These are phyloP conservation scores for Anastatus disparis DNA, from an alignment of 1,140 invertebrate species.

Conservation along the genomic window DNA sequence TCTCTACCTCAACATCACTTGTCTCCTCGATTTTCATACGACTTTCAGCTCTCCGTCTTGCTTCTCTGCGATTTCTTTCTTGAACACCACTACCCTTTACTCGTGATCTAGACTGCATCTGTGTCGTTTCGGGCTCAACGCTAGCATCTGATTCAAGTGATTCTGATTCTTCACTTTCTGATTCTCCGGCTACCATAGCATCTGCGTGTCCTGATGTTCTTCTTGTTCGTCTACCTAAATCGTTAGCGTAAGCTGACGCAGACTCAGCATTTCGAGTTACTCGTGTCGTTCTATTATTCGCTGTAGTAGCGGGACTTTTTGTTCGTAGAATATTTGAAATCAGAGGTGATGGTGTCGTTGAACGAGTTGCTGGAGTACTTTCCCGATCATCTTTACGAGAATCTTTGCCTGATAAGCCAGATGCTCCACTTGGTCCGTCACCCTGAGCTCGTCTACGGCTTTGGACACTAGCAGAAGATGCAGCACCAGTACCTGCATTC, in stretches of 20 bases:
- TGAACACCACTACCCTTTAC: slow-evolving; percentile 48
- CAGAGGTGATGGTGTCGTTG: slow-evolving; percentile 71
- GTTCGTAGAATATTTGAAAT: slow-evolving; percentile 72
- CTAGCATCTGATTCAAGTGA: slow-evolving; percentile 60
- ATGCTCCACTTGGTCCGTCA: slow-evolving; percentile 53
- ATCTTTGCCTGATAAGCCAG: slow-evolving; percentile 38
- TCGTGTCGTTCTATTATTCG: slow-evolving; percentile 58
- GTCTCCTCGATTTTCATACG: slow-evolving; percentile 63
- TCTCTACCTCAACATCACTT: slow-evolving; percentile 61
- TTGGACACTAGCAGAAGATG: slow-evolving; percentile 42
- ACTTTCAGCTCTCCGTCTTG: slow-evolving; percentile 59
- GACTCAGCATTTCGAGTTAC: slow-evolving; percentile 53
- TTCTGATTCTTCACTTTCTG: slow-evolving; percentile 66
- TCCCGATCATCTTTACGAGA: slow-evolving; percentile 44
- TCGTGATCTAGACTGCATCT: slow-evolving; percentile 49
- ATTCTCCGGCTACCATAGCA: slow-evolving; percentile 49
- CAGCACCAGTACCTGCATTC: slow-evolving; percentile 34
- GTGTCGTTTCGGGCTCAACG: slow-evolving; percentile 53
- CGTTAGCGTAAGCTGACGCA: slow-evolving; percentile 36
- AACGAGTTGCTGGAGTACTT: slow-evolving; percentile 65
- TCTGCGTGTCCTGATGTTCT: slow-evolving; percentile 65
- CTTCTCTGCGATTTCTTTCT: slow-evolving; percentile 59
- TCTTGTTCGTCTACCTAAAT: slow-evolving; percentile 53
- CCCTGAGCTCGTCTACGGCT: slow-evolving; percentile 61
- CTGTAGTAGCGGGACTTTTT: slow-evolving; percentile 73